Percentiles rank a stretch among this genome's conserved stretches.
Evolutionary conservation across 2,113 vertebrate genomes (phyloP).

Genomic region (Lophura nycthemera): DNA sequence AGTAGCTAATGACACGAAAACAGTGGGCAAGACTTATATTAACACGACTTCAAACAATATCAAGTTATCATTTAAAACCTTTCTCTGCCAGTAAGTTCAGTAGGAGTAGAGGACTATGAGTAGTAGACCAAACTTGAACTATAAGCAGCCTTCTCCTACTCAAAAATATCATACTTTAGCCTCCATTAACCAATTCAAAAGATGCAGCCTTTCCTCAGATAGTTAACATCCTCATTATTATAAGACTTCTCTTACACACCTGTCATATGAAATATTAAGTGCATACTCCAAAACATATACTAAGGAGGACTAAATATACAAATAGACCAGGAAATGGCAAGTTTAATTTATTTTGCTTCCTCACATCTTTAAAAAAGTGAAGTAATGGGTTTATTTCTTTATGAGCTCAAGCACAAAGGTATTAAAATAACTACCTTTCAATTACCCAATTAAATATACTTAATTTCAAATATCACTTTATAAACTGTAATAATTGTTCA

Average conservation of each 20-base stretch:
- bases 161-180: not conserved
- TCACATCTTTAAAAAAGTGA: not conserved
- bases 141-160: not conserved
- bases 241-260: not conserved
- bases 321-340: not conserved
- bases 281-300: not conserved
- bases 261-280: not conserved
- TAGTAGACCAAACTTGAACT: not conserved
- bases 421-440: not conserved
- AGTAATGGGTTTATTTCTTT: not conserved
- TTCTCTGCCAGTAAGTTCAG: not conserved
- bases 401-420: not conserved
- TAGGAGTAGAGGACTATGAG: not conserved
- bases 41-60: not conserved
- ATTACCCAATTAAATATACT: not conserved
- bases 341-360: not conserved
- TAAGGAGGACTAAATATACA: not conserved
- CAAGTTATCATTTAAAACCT: not conserved
- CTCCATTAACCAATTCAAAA: not conserved
- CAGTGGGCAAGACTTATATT: not conserved
- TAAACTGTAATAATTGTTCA: not conserved
- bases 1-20: not conserved
- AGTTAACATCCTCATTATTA: not conserved
- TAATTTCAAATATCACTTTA: not conserved
- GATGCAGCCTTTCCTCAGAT: not conserved